phyloP scores from a whole-genome alignment of 2,888 invertebrate species.

The Watsonalla cultraria region DNA sequence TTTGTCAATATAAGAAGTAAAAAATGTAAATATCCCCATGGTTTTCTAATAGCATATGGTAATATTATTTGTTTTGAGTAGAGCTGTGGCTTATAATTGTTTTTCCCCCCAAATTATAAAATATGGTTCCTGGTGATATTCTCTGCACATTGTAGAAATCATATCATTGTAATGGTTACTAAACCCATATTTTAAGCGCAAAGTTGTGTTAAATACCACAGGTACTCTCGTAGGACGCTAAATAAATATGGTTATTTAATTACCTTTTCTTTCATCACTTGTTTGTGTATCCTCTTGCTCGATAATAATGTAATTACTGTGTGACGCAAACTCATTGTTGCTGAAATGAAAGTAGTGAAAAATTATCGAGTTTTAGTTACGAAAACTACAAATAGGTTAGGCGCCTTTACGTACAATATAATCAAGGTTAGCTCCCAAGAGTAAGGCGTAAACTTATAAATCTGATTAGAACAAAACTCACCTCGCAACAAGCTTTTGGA shows the following conservation, averaged over 20 bases:
- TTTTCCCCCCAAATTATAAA: too few species aligned
- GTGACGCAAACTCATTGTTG: not conserved
- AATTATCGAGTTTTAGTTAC: not conserved
- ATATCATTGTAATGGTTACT: too few species aligned
- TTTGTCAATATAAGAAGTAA: too few species aligned
- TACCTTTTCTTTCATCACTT: not conserved
- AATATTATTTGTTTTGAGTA: too few species aligned
- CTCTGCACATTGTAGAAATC: too few species aligned
- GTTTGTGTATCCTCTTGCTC: not conserved
- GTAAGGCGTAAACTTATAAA: not conserved
- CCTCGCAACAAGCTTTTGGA: constrained; percentile 15
- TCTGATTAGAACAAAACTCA: not conserved
- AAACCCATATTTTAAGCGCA: too few species aligned
- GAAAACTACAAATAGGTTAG: not conserved
- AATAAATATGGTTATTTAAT: not conserved
- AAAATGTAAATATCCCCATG: too few species aligned
- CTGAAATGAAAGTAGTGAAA: not conserved
- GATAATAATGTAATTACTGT: not conserved
- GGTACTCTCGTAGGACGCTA: too few species aligned
- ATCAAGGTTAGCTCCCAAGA: not conserved
- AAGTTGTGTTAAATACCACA: too few species aligned
- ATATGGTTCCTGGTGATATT: too few species aligned
- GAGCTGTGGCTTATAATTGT: too few species aligned
- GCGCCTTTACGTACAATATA: not conserved
- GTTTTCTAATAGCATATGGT: too few species aligned